Percentiles rank a stretch among this genome's conserved stretches.
Evolutionary conservation across 2,797 vertebrate species (phyloP).

Genomic region (Erethizon dorsatum): DNA sequence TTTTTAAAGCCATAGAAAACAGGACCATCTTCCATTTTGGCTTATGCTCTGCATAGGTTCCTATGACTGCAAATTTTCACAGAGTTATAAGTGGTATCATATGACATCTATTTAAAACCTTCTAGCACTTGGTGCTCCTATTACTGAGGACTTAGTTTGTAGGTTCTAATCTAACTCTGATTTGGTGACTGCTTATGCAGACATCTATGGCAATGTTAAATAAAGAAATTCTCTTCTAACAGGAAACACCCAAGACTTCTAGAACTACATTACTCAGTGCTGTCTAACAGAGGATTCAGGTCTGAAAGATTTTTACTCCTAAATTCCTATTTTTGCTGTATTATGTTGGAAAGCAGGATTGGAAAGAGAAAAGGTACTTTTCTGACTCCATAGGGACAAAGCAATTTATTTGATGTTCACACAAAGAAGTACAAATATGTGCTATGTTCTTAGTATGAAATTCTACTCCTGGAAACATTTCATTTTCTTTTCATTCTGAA

Average conservation of each 20-base stretch:
- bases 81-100: slow-evolving; percentile 88
- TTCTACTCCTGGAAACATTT: not conserved
- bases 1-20: slow-evolving; percentile 89
- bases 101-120: slow-evolving; percentile 92
- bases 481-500: slow-evolving; percentile 58
- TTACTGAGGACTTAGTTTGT: slow-evolving; percentile 87
- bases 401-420: not conserved
- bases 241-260: slow-evolving; percentile 32
- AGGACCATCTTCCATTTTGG: slow-evolving; percentile 90
- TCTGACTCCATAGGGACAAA: not conserved
- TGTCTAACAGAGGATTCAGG: not conserved
- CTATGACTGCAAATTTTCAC: slow-evolving; percentile 81
- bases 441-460: not conserved
- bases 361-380: slow-evolving; percentile 47
- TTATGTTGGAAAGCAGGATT: not conserved
- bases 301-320: not conserved
- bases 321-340: slow-evolving; percentile 13
- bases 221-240: slow-evolving; percentile 58
- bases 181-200: slow-evolving; percentile 73
- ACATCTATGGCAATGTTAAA: slow-evolving; percentile 36
- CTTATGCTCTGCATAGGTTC: slow-evolving; percentile 86
- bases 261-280: not conserved
- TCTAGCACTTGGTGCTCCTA: slow-evolving; percentile 87
- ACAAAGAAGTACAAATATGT: slow-evolving; percentile 18
- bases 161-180: slow-evolving; percentile 81